phyloP scores from a whole-genome alignment of 23 tunicate genomes.

The Clavelina lepadiformis region DNA sequence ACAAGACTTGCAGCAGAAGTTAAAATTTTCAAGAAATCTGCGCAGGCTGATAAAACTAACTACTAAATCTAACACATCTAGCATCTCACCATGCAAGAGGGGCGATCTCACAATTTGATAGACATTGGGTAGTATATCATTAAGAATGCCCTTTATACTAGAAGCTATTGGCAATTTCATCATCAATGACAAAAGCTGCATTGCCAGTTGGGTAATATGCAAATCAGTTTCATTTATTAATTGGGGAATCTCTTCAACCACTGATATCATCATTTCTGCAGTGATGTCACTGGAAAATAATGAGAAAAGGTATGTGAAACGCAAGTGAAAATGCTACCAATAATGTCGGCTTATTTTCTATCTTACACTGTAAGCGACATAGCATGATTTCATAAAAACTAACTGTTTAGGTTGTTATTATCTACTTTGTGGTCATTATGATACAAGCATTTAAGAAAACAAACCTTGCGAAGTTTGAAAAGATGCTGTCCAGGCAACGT shows the following conservation, averaged over 20 bases:
- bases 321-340: too few species aligned
- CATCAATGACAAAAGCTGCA: conserved; percentile 69
- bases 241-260: conserved; percentile 82
- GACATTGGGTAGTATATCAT: conserved; percentile 56
- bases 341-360: too few species aligned
- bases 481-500: conserved; percentile 71
- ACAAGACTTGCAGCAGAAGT: too few species aligned
- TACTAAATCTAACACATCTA: too few species aligned
- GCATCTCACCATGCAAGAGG: conserved; percentile 74
- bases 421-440: too few species aligned
- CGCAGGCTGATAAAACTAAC: too few species aligned
- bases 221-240: conserved; percentile 82
- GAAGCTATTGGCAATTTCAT: conserved; percentile 26
- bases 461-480: conserved; percentile 67
- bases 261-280: conserved; percentile 61
- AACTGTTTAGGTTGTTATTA: too few species aligned
- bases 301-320: too few species aligned
- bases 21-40: too few species aligned
- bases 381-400: too few species aligned
- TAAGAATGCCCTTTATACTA: conserved; percentile 20
- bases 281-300: conserved; percentile 74
- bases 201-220: conserved; percentile 84
- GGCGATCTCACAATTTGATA: conserved; percentile 73
- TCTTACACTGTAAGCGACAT: too few species aligned
- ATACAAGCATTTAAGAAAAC: too few species aligned